phyloP scores from a whole-genome alignment of 2,888 invertebrate genomes.

The Nymphalis c-album region DNA sequence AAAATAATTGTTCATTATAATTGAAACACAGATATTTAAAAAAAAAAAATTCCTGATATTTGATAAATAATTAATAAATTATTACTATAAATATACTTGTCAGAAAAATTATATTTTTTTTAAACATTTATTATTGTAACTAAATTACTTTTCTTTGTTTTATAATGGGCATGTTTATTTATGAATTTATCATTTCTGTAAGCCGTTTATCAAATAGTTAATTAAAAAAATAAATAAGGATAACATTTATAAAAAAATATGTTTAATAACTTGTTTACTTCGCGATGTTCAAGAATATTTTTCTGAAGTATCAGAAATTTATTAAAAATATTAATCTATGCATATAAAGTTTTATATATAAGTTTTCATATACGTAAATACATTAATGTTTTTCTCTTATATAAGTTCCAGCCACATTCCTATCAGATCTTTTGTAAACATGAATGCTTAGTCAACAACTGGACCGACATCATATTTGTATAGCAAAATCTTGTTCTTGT shows the following conservation, averaged over 20 bases:
- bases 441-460: slow-evolving; percentile 69
- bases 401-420: slow-evolving; percentile 57
- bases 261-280: background rate
- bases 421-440: slow-evolving; percentile 66
- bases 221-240: background rate
- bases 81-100: background rate
- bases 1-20: too few species aligned
- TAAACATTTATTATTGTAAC: background rate
- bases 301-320: background rate
- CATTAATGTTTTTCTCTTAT: slow-evolving; percentile 20
- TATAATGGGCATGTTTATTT: background rate
- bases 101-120: background rate
- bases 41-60: background rate
- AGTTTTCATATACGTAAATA: background rate
- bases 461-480: slow-evolving; percentile 64
- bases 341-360: background rate
- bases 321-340: background rate
- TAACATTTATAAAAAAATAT: background rate
- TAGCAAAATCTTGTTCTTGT: slow-evolving; percentile 56
- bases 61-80: background rate
- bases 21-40: too few species aligned
- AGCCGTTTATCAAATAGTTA: background rate
- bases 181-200: background rate
- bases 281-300: background rate
- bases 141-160: background rate